Base-by-base conservation (phyloP, 1,140 invertebrate species). In the Nylanderia fulva region DNA sequence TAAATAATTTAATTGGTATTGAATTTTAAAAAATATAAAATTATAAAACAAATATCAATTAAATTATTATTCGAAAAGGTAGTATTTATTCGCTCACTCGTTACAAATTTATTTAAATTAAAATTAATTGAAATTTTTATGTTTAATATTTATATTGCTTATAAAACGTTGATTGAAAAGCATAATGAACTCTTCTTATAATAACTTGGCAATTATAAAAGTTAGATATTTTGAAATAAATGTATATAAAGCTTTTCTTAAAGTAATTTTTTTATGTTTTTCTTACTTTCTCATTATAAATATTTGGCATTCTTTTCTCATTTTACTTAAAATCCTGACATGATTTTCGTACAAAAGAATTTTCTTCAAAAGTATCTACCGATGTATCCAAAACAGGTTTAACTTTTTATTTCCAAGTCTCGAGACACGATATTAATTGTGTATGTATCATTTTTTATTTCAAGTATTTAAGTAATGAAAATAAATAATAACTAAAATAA, bases 1-100 rank as follows among this genome's bases (percentile, higher is more conserved):
- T 80, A 80, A 58, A 71, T 80, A 56, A 24, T 3, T 29, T 36
- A 52, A 58, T 80, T 66, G 27, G 1, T 58, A 27, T 71, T 82
- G 42, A 82, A 82, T 72, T 36, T 58, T 82, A 60, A n/a, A 71
- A 13, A 39, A 7, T 24, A 15, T 11, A 58, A 71, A 5, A 68
- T 39, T 15, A 15, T 68, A 27, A 58, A 52, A 36, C 24, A 39
- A 45, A 29, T 58, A 2, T 42, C 39, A 8, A 79, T 48, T 48
- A 63, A 77, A 27, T 76, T 56, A 68, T 80, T 1, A 56, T n/a
- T 56, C 36, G 13, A 8, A 0, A 6, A 77, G 64, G 33, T 64
- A 48, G 33, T 64, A 33, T 76, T 63, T 6, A 45, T 13, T 24
- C 11, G 11, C n/a, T 45, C 18, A 21, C 11, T 64, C 13, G 13